Evolutionary conservation across 2,797 vertebrate genomes (phyloP).

Genomic region (Poeciliopsis paucimaculata): DNA sequence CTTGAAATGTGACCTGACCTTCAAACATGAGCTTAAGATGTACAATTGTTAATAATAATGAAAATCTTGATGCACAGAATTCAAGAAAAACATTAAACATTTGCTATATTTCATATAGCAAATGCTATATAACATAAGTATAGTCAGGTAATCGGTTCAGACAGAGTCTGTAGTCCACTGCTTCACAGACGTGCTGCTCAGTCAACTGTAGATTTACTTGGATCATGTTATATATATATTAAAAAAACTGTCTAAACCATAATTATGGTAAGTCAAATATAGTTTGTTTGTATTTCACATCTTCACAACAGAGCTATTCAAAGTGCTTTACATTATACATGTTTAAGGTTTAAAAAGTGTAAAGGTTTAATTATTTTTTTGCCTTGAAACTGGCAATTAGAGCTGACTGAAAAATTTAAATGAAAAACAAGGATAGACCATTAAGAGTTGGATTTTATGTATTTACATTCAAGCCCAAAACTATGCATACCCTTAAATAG

Average conservation of each 20-base stretch:
- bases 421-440: neutral
- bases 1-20: conserved; percentile 15
- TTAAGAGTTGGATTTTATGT: neutral
- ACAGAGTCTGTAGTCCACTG: neutral
- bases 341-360: neutral
- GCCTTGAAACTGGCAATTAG: neutral
- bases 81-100: neutral
- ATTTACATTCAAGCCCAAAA: neutral
- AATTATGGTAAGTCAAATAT: neutral
- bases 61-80: neutral
- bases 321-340: neutral
- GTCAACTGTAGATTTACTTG: no score
- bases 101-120: neutral
- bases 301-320: neutral
- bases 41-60: neutral
- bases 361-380: neutral
- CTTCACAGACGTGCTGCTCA: neutral
- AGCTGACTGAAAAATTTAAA: neutral
- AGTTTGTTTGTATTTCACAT: neutral
- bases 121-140: neutral
- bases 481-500: neutral
- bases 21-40: neutral
- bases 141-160: neutral
- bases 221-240: no score
- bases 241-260: no score